Conservation (phyloP, 1,140 invertebrate genomes). For the Drosophila biarmipes region DNA sequence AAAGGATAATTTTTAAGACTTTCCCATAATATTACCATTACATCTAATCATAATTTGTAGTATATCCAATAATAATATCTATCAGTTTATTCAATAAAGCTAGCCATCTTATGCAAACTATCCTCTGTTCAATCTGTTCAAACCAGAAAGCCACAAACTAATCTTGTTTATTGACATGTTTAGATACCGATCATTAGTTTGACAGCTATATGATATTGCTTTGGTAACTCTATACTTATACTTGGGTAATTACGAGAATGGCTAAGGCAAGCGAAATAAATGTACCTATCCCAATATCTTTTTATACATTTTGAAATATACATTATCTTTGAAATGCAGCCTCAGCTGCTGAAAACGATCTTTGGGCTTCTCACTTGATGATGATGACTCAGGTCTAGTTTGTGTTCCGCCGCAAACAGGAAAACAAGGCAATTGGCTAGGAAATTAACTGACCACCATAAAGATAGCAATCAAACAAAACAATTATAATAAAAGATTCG, state of each 20-base stretch:
- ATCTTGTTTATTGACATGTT: slow-evolving; percentile 42
- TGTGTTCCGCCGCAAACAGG: slow-evolving; percentile 11
- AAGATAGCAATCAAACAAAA: slow-evolving; percentile 40
- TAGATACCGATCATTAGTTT: slow-evolving; percentile 32
- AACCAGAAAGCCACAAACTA: slow-evolving; percentile 31
- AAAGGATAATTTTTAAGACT: not conserved
- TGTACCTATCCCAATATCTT: not conserved
- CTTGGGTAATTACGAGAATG: not conserved
- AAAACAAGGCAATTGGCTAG: slow-evolving; percentile 16
- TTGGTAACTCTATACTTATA: not conserved
- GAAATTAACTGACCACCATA: slow-evolving; percentile 19
- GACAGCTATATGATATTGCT: slow-evolving; percentile 24
- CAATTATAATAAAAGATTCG: slow-evolving; percentile 44
- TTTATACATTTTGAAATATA: not conserved
- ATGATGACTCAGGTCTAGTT: slow-evolving; percentile 42
- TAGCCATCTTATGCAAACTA: not conserved
- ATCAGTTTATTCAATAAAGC: not conserved
- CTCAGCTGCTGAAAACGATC: not conserved
- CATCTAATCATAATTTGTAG: no score
- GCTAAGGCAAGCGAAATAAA: no score
- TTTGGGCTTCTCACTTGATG: not conserved
- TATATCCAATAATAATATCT: no score
- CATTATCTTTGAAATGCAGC: not conserved
- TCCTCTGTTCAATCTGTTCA: slow-evolving; percentile 1
- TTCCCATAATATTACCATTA: not conserved